phyloP scores from a whole-genome alignment of 2,888 invertebrate genomes.

The Acanthoscelides obtectus region DNA sequence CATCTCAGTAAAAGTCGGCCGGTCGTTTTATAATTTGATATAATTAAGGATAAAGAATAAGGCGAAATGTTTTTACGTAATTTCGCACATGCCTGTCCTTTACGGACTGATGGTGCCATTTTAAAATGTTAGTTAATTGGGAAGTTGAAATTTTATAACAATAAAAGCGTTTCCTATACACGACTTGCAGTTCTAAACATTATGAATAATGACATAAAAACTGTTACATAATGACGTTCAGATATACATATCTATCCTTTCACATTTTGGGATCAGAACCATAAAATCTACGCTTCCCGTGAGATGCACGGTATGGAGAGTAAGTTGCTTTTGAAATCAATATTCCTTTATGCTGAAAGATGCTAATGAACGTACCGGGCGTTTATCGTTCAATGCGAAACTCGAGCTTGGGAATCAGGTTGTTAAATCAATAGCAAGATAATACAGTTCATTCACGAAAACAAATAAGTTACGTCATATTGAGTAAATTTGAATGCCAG shows the following conservation, averaged over 20 bases:
- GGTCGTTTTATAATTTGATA: not conserved
- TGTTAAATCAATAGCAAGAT: no score
- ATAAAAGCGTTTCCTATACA: not conserved
- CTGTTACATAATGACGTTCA: not conserved
- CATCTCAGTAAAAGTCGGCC: not conserved
- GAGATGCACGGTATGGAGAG: not conserved
- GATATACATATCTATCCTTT: not conserved
- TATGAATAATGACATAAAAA: not conserved
- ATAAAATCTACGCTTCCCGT: not conserved
- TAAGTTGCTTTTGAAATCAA: not conserved
- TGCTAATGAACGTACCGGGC: not conserved
- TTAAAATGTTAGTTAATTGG: not conserved
- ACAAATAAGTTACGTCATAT: no score
- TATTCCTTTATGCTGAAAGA: not conserved
- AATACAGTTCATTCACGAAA: not conserved
- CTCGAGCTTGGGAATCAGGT: not conserved
- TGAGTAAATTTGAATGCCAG: no score
- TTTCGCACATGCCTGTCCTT: not conserved
- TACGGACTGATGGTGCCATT: not conserved
- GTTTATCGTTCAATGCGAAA: not conserved
- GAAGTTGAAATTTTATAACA: not conserved
- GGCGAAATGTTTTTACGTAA: not conserved
- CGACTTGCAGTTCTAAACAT: not conserved
- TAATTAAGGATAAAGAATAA: not conserved
- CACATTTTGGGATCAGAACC: not conserved